Evolutionary conservation across 2,888 invertebrate species (phyloP), one percentile per base, ranked within the genome.

Genomic region (Hecatera dysodea): DNA sequence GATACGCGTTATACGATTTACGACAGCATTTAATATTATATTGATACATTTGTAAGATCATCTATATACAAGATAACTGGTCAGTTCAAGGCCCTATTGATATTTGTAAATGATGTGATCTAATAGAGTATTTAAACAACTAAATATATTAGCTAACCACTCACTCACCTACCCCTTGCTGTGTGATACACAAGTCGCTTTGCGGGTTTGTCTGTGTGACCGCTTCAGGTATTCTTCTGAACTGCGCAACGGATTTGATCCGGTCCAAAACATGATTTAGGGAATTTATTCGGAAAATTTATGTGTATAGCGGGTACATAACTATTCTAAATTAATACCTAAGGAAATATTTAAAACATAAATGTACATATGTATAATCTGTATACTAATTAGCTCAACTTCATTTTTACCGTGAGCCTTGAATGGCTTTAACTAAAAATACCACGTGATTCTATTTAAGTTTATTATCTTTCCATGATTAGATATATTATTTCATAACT

Each of bases 41-140:
- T 55, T 19, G 29, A 78, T 72, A 36, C 53, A 59, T 65, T 77
- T 81, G n/a, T 55, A 22, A 33, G 55, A 63, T 48, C 50, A 78
- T 56, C 55, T 8, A 60, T 52, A 66, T 53, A 42, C 15, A 8
- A 53, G 33, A 75, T 80, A 67, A 50, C 44, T 50, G 29, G 39
- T 19, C 36, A 50, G 61, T 60, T 74, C 72, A 78, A 61, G 73
- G 72, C 27, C 0, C 2, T 19, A 9, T 29, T 19, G 72, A 36
- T 48, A 61, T 72, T 61, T 36, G 48, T 56, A 27, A 44, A 29
- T 50, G n/a, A 68, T 33, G 42, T 33, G 12, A 42, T 52, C 17
- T 44, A 46, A 48, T 44, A 42, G n/a, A n/a, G 42, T 42, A 42
- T 17, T 17, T 6, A 42, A 17, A 1, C 42, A 42, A 17, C 17